Percentiles rank a stretch among this genome's conserved stretches.
phyloP scores from a whole-genome alignment of 2,797 vertebrate genomes.

The Eulemur albifrons region DNA sequence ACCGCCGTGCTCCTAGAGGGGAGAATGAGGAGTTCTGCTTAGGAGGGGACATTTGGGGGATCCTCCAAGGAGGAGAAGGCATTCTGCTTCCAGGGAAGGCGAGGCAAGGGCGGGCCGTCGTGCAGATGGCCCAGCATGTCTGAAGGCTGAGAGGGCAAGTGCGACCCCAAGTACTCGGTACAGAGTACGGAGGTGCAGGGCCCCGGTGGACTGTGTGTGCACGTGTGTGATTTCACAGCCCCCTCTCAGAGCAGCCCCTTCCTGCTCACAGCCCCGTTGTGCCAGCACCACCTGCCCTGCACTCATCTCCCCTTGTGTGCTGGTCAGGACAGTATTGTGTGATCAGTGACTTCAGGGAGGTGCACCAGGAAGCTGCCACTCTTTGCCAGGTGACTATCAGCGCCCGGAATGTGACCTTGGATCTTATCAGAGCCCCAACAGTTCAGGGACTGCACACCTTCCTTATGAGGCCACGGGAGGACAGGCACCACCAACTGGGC shows the following conservation, averaged over 20 bases:
- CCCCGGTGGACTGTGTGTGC: too few relatives aligned
- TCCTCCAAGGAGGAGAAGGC: background rate
- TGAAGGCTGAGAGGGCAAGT: background rate
- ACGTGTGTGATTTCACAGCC: background rate
- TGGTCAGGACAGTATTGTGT: background rate
- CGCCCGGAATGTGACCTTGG: background rate
- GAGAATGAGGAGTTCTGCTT: background rate
- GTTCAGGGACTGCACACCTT: background rate
- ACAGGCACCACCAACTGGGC: background rate
- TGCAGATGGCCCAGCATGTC: background rate
- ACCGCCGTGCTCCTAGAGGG: background rate
- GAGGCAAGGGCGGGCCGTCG: background rate
- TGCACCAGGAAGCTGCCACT: background rate
- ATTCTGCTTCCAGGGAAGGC: background rate
- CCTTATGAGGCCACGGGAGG: background rate
- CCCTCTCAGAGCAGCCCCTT: background rate
- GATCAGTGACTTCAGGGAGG: background rate
- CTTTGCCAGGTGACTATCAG: background rate
- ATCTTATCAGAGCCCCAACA: constrained; percentile 38
- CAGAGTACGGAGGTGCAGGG: background rate
- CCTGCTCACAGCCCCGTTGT: background rate
- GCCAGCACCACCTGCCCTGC: background rate
- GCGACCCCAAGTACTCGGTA: background rate
- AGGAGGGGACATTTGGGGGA: background rate
- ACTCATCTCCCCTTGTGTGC: background rate